A percentile compares a stretch with the other conserved stretches of the same genome.
Evolutionary conservation across 2,797 vertebrate genomes (phyloP).

Genomic region (Synaphobranchus kaupii): DNA sequence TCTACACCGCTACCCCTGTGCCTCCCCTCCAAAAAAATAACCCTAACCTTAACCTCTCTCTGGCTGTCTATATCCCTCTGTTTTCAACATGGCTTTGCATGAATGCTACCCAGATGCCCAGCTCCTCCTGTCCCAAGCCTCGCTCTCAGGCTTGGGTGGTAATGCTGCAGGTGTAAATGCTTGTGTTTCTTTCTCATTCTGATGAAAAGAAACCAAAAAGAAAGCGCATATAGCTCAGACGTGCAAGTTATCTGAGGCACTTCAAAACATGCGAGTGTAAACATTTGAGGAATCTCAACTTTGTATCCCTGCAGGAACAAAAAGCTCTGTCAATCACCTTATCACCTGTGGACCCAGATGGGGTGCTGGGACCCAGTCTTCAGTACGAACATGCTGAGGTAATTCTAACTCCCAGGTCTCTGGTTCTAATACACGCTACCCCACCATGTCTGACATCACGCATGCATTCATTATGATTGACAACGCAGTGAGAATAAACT

Average conservation of each 20-base stretch:
- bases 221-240: neutral
- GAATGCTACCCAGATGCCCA: neutral
- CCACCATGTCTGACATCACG: neutral
- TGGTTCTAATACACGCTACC: too few species aligned
- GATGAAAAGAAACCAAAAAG: neutral
- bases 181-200: neutral
- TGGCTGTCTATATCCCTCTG: too few species aligned
- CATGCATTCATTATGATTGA: neutral
- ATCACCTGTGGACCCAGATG: neutral
- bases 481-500: neutral
- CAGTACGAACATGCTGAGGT: too few species aligned
- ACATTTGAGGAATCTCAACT: slow-evolving; percentile 69
- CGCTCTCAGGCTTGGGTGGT: neutral
- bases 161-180: neutral
- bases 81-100: neutral
- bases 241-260: slow-evolving; percentile 67
- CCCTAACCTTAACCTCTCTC: too few species aligned
- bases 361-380: neutral
- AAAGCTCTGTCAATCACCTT: slow-evolving; percentile 8
- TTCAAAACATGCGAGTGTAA: slow-evolving; percentile 57
- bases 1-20: neutral
- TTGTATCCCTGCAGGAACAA: slow-evolving; percentile 48
- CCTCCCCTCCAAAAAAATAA: neutral
- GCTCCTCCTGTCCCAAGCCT: neutral
- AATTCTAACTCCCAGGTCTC: too few species aligned